Base-by-base conservation (phyloP, 2,797 vertebrate genomes). In the Typhlichthys subterraneus region DNA sequence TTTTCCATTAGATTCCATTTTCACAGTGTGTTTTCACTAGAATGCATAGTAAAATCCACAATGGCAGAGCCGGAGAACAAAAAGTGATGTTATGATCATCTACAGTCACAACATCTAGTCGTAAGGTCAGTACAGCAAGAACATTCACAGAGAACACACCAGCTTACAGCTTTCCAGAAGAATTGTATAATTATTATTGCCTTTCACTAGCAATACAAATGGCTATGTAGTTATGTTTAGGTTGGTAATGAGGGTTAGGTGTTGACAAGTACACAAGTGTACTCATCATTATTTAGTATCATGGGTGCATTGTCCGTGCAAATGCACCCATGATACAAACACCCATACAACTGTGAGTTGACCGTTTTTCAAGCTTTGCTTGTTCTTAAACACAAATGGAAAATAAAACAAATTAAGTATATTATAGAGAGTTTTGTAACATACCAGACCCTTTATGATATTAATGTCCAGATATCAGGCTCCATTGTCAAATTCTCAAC, bases 381-480 rank as follows among this genome's bases (percentile, higher is more conserved):
- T 23, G 23, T 23, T 23, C 23, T 23, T 23, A 23, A 23, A 23
- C 23, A 3, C 23, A 23, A 23, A 23, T 23, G 3, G 3, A 23
- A 23, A 23, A 23, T 23, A 23, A 23, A 23, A 23, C 23, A 3
- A 23, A 23, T 23, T 23, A 23, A 23, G 23, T 23, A 23, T 23
- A 23, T 23, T 23, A 23, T 23, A 23, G 23, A 3, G 23, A 0
- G 56, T 29, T 23, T 12, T 61, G 73, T 75, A 80, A 83, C 81
- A 75, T 75, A 67, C 77, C 66, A 15, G 66, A 81, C 81, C 83
- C 64, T 8, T 1, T n/a, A 62, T 60, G 85, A 87, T 86, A 1
- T 69, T 52, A 67, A 82, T 85, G 83, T 75, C 55, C 50, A 3
- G 57, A 82, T 89, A 87, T 88, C 85, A 56, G 70, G 69, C 58